Percentiles rank a stretch among this genome's conserved stretches.
Evolutionary conservation across 2,797 vertebrate genomes (phyloP).

Genomic region (Moxostoma hubbsi): DNA sequence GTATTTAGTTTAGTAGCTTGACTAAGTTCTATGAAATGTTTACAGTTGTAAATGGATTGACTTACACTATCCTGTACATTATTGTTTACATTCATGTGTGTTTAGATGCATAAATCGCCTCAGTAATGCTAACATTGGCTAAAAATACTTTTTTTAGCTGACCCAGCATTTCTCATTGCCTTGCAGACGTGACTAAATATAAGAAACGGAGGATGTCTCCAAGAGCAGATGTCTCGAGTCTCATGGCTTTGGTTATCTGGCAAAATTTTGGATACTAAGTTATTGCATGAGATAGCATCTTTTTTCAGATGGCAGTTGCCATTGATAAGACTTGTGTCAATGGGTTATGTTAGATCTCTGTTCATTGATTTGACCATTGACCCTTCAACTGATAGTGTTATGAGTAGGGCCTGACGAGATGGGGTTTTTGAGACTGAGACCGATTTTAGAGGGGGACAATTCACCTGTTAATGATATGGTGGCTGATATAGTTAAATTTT

Average conservation of each 20-base stretch:
- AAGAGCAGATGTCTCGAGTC: constrained; percentile 31
- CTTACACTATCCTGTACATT: not conserved
- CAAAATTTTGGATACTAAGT: constrained; percentile 8
- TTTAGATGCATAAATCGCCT: constrained; percentile 35
- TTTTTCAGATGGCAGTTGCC: constrained; percentile 18
- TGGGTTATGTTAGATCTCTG: not conserved
- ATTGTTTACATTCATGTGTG: constrained; percentile 17
- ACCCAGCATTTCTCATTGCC: not conserved
- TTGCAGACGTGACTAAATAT: constrained; percentile 14
- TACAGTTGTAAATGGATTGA: constrained; percentile 2
- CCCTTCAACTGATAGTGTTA: not conserved
- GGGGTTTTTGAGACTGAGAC: too few species aligned
- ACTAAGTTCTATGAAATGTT: constrained; percentile 37
- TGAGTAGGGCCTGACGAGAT: too few species aligned
- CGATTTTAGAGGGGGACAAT: too few species aligned
- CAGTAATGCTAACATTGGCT: not conserved
- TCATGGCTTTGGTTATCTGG: constrained; percentile 28
- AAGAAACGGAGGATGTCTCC: constrained; percentile 8
- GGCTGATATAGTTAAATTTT: too few species aligned
- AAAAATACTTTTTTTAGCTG: constrained; percentile 20
- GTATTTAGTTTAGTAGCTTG: constrained; percentile 13
- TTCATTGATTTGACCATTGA: constrained; percentile 14
- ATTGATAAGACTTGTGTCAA: constrained; percentile 1
- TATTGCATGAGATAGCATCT: not conserved
- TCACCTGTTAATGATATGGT: too few species aligned